Conservation (phyloP, 2,113 vertebrate species). For the Prunella fulvescens region DNA sequence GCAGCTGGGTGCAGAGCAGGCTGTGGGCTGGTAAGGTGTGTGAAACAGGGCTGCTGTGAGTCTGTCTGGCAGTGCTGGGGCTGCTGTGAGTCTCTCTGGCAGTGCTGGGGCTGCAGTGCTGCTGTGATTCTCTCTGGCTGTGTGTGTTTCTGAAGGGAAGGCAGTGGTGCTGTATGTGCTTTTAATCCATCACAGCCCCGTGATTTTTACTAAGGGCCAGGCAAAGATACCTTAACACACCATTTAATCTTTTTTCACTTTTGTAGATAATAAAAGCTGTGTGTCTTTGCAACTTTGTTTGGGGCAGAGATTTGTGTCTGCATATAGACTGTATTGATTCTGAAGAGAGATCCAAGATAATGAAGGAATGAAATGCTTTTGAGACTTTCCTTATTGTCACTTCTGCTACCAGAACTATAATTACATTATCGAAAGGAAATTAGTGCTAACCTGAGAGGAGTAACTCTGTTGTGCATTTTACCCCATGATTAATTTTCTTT, state of each 20-base stretch:
- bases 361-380: slow-evolving; percentile 53
- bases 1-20: no score
- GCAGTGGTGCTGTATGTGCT: not conserved
- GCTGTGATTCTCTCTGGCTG: no score
- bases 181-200: not conserved
- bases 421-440: slow-evolving; percentile 60
- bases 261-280: slow-evolving; percentile 37
- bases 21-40: no score
- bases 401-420: slow-evolving; percentile 58
- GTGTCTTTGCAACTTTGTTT: slow-evolving; percentile 14
- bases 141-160: not conserved
- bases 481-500: slow-evolving; percentile 66
- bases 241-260: not conserved
- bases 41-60: no score
- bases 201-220: not conserved
- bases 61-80: no score
- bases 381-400: slow-evolving; percentile 47
- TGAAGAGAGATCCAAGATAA: not conserved
- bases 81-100: no score
- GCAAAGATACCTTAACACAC: not conserved
- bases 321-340: slow-evolving; percentile 32
- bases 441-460: slow-evolving; percentile 48
- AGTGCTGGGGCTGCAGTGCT: no score
- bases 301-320: not conserved
- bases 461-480: slow-evolving; percentile 43